phyloP scores from a whole-genome alignment of 2,113 vertebrate species.

The Hippocampus mohnikei region DNA sequence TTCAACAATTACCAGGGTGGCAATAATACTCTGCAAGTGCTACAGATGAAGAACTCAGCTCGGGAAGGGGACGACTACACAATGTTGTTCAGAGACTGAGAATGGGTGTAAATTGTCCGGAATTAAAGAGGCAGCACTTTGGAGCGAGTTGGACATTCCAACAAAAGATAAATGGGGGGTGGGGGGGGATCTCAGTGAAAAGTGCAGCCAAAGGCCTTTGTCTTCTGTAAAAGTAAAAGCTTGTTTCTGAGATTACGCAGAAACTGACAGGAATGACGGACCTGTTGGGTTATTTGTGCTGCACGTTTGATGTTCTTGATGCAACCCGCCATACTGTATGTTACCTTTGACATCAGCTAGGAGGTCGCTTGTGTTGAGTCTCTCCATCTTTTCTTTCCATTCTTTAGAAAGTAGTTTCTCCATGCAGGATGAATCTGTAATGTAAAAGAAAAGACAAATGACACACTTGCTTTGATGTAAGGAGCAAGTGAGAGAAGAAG shows the following conservation, averaged over 20 bases:
- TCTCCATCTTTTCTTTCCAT: slow-evolving; percentile 99
- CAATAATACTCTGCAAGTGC: slow-evolving; percentile 27
- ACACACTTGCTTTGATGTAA: not conserved
- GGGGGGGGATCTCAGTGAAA: slow-evolving; percentile 45
- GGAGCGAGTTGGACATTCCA: slow-evolving; percentile 52
- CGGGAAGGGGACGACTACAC: slow-evolving; percentile 13
- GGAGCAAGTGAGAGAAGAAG: slow-evolving; percentile 43
- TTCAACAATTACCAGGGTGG: slow-evolving; percentile 46
- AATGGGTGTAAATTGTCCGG: slow-evolving; percentile 40
- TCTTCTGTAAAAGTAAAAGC: slow-evolving; percentile 53
- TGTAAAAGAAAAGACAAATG: slow-evolving; percentile 2
- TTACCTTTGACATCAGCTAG: slow-evolving; percentile 98
- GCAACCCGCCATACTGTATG: not conserved
- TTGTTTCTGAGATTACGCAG: slow-evolving; percentile 47
- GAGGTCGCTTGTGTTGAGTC: slow-evolving; percentile 93
- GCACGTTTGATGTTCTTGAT: not conserved
- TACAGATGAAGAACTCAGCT: slow-evolving; percentile 10
- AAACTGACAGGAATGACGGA: slow-evolving; percentile 45
- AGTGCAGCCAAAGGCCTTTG: slow-evolving; percentile 63
- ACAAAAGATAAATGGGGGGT: slow-evolving; percentile 50
- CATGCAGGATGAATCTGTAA: slow-evolving; percentile 91
- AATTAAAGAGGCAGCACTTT: slow-evolving; percentile 51
- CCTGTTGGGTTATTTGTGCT: slow-evolving; percentile 20
- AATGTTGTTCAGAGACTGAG: slow-evolving; percentile 25
- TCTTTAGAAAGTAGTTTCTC: slow-evolving; percentile 98